phyloP scores from a whole-genome alignment of 2,797 vertebrate species.

The Lacerta bilineata region DNA sequence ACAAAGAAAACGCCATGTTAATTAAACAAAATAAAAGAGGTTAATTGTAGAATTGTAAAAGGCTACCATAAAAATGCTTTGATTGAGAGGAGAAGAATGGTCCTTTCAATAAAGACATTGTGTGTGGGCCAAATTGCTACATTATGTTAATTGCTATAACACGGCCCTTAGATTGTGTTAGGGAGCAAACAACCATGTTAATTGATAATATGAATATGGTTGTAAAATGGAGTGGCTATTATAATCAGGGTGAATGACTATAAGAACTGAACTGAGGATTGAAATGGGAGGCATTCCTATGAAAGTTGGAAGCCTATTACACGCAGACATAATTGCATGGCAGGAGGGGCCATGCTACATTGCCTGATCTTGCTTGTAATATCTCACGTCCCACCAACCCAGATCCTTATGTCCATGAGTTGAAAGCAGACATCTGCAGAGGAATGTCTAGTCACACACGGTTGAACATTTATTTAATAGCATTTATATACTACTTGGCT shows the following conservation, averaged over 20 bases:
- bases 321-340: background rate
- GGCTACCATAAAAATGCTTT: background rate
- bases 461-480: too few species aligned
- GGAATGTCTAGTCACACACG: too few species aligned
- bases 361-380: too few species aligned
- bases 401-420: too few species aligned
- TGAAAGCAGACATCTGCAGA: background rate
- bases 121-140: background rate
- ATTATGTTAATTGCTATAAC: background rate
- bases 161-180: background rate
- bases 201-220: background rate
- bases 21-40: background rate
- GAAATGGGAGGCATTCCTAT: background rate
- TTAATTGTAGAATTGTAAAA: background rate
- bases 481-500: too few species aligned
- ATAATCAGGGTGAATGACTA: background rate
- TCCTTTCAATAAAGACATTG: background rate
- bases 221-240: background rate
- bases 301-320: background rate
- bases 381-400: too few species aligned
- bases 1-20: background rate
- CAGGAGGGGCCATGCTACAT: too few species aligned
- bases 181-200: background rate
- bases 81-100: background rate
- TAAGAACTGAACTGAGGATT: background rate